Percentiles rank a stretch among this genome's conserved stretches.
Conservation (phyloP, 2,888 invertebrate species). For the Polydrusus cervinus region DNA sequence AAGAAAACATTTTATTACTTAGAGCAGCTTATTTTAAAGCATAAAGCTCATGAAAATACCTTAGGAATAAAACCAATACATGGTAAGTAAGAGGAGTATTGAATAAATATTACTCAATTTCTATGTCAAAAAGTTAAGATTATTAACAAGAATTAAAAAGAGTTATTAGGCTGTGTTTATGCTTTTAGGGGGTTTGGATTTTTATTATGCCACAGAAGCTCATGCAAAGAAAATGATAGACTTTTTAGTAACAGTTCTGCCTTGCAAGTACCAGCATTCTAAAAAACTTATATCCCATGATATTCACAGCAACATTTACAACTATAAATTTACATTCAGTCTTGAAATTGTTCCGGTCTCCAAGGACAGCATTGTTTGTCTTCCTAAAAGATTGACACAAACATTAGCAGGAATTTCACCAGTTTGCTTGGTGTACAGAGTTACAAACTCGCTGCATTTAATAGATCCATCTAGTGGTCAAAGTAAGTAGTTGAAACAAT, state of each 20-base stretch:
- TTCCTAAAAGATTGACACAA: slow-evolving; percentile 89
- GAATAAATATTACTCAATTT: not conserved
- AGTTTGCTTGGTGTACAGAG: slow-evolving; percentile 90
- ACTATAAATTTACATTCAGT: slow-evolving; percentile 95
- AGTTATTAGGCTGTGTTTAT: not conserved
- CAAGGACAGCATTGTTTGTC: slow-evolving; percentile 93
- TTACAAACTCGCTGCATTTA: slow-evolving; percentile 91
- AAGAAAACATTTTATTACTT: slow-evolving; percentile 98
- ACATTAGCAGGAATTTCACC: slow-evolving; percentile 91
- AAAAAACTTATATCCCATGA: slow-evolving; percentile 98
- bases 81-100: slow-evolving; percentile 56
- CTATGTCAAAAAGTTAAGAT: no score
- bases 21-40: slow-evolving; percentile 97
- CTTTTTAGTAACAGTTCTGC: slow-evolving; percentile 90
- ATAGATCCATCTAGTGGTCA: slow-evolving; percentile 94
- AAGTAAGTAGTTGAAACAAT: slow-evolving; percentile 74
- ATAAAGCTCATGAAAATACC: slow-evolving; percentile 92
- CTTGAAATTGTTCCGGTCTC: slow-evolving; percentile 97
- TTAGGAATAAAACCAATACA: slow-evolving; percentile 81
- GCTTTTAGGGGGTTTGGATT: slow-evolving; percentile 85
- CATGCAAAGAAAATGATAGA: slow-evolving; percentile 97
- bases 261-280: slow-evolving; percentile 90
- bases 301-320: slow-evolving; percentile 95
- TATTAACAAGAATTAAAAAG: not conserved
- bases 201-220: slow-evolving; percentile 91